These are phyloP conservation scores for Cynopterus sphinx DNA, from an alignment of 2,797 vertebrate genomes.

Conservation along the genomic window DNA sequence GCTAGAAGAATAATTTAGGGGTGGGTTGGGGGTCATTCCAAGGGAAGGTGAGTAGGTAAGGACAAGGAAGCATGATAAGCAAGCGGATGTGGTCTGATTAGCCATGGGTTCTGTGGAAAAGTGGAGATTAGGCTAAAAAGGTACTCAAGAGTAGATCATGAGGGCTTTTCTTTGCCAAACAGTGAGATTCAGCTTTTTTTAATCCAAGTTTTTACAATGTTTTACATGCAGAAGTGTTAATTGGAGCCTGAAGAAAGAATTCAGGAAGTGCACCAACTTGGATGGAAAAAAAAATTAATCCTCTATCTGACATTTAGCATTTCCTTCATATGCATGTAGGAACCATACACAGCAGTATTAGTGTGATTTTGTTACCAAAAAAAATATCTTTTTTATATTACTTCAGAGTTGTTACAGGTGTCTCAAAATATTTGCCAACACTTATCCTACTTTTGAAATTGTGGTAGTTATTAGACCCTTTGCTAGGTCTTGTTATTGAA, in stretches of 20 bases:
- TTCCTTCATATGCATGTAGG: not conserved
- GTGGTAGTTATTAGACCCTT: not conserved
- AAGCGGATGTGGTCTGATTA: not conserved
- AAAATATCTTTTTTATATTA: not conserved
- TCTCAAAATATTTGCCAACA: constrained; percentile 16
- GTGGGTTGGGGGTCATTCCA: not conserved
- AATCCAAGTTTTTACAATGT: not conserved
- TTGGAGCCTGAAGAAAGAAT: constrained; percentile 28
- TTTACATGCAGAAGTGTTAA: constrained; percentile 23
- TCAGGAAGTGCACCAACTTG: not conserved
- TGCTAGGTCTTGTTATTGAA: not conserved
- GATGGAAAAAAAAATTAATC: not conserved
- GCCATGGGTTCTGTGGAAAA: not conserved
- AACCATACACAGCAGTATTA: not conserved
- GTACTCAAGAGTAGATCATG: not conserved
- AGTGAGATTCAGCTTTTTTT: not conserved
- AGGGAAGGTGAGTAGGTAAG: not conserved
- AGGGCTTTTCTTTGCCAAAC: not conserved
- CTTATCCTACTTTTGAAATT: not conserved
- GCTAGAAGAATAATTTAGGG: not conserved
- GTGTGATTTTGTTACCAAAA: not conserved
- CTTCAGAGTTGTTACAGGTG: not conserved
- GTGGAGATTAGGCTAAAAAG: not conserved
- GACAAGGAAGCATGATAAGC: not conserved
- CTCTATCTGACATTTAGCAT: not conserved